Percentiles rank a stretch among this genome's conserved stretches.
Evolutionary conservation across 1,140 invertebrate species (phyloP).

Genomic region (Hylaeus volcanicus): DNA sequence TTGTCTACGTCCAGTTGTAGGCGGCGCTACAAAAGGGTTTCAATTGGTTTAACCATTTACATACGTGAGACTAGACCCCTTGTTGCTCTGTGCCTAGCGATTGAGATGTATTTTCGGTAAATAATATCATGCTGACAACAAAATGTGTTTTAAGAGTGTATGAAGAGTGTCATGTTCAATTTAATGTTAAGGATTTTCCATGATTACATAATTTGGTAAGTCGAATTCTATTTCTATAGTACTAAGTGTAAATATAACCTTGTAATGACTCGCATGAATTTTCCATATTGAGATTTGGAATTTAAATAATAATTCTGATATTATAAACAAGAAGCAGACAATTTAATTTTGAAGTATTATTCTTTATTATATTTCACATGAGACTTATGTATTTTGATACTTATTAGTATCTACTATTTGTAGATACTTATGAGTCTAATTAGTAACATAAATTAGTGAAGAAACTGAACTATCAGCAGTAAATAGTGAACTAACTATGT

Average conservation of each 20-base stretch:
- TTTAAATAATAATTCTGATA: background rate
- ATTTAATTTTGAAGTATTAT: no score
- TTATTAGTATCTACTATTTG: no score
- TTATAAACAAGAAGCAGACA: background rate
- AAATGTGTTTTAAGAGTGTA: constrained; percentile 58
- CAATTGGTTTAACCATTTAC: no score
- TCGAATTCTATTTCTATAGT: constrained; percentile 49
- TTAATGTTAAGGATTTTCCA: constrained; percentile 71
- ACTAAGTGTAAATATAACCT: constrained; percentile 65
- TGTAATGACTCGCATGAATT: background rate
- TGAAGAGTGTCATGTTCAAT: constrained; percentile 69
- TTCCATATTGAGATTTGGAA: background rate
- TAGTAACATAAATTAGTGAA: no score
- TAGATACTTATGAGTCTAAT: no score
- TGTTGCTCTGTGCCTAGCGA: constrained; percentile 71
- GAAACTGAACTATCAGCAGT: no score
- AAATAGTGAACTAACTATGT: no score
- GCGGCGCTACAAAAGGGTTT: no score
- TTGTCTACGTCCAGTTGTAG: no score
- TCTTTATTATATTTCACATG: no score
- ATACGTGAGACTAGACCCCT: no score
- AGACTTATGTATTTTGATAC: no score
- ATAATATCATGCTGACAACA: constrained; percentile 38
- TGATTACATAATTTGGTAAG: constrained; percentile 31
- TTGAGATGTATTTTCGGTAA: constrained; percentile 76